A percentile compares a stretch with the other conserved stretches of the same genome.
Conservation (phyloP, 2,888 invertebrate species). For the Galerucella nymphaeae region DNA sequence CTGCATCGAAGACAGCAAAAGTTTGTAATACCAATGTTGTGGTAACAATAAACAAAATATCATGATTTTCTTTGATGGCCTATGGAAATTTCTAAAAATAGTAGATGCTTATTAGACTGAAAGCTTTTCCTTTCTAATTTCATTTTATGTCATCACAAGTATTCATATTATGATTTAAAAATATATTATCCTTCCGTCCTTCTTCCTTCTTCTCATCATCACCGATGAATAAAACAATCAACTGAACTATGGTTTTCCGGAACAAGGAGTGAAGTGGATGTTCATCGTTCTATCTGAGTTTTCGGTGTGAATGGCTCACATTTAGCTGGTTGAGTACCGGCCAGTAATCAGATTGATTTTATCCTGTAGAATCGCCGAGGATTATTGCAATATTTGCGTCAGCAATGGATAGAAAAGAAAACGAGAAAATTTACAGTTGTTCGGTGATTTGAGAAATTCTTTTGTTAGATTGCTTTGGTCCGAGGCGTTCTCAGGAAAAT, state of each 20-base stretch:
- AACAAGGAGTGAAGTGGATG: conserved; percentile 35
- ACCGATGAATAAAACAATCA: conserved; percentile 25
- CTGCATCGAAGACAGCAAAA: too few relatives aligned
- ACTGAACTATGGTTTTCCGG: conserved; percentile 9
- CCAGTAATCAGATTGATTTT: conserved; percentile 40
- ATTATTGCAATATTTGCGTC: conserved; percentile 34
- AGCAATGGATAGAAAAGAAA: conserved; percentile 32
- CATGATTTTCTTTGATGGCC: too few relatives aligned
- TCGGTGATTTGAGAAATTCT: conserved; percentile 21
- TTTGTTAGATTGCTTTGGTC: neutral
- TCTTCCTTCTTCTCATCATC: neutral
- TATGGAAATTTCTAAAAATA: too few relatives aligned
- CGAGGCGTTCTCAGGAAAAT: conserved; percentile 11
- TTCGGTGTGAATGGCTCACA: conserved; percentile 39
- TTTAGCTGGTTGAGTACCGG: conserved; percentile 29
- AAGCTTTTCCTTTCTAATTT: neutral
- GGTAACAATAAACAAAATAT: too few relatives aligned
- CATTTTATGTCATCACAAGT: neutral
- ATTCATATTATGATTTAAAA: neutral
- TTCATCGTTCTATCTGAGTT: conserved; percentile 30
- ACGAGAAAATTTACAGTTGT: conserved; percentile 28
- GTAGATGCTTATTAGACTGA: too few relatives aligned
- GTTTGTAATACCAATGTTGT: too few relatives aligned
- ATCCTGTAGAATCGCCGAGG: conserved; percentile 26
- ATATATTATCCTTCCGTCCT: neutral